Evolutionary conservation across 2,113 vertebrate species (phyloP).

Genomic region (Muscicapa adusta): DNA sequence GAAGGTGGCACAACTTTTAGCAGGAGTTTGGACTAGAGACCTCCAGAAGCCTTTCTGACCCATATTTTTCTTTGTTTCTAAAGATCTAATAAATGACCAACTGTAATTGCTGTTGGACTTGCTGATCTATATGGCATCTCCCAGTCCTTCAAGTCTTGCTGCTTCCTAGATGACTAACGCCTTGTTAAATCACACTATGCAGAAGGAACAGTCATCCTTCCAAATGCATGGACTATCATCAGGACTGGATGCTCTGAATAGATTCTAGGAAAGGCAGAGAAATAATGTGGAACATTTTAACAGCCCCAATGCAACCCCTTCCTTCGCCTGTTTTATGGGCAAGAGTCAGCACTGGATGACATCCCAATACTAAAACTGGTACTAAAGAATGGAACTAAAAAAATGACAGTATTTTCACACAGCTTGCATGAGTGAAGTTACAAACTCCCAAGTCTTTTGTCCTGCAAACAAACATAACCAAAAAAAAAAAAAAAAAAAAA

Average conservation of each 20-base stretch:
- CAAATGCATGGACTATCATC: background rate
- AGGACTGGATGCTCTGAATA: background rate
- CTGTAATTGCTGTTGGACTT: background rate
- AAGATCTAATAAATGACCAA: background rate
- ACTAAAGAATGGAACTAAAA: background rate
- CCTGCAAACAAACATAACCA: background rate
- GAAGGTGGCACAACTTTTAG: background rate
- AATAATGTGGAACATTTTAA: background rate
- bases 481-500: background rate
- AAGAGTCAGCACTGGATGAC: background rate
- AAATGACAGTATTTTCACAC: background rate
- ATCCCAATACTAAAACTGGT: background rate
- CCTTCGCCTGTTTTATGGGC: rapidly evolving
- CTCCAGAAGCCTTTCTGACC: background rate
- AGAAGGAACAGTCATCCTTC: background rate
- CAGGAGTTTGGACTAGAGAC: background rate
- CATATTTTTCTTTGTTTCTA: background rate
- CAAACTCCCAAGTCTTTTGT: background rate
- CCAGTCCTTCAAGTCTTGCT: background rate
- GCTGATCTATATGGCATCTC: background rate
- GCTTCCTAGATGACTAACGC: constrained; percentile 2
- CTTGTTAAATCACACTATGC: background rate
- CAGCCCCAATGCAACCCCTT: background rate
- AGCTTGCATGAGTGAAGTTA: background rate
- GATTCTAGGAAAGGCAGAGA: background rate